Base-by-base conservation (phyloP, 1,140 invertebrate genomes). In the Drosophila pseudoananassae region DNA sequence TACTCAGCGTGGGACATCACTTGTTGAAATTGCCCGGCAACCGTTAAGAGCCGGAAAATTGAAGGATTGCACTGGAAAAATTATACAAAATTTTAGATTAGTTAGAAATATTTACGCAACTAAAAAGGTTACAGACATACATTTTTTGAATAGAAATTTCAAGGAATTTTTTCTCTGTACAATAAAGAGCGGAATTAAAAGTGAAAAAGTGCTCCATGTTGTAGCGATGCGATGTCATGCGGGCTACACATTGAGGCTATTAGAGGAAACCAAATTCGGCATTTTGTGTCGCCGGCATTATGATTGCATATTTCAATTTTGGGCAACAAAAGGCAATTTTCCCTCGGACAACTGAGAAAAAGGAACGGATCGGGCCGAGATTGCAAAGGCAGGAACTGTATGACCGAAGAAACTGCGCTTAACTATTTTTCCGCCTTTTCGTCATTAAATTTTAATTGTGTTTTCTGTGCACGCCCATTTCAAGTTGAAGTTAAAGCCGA, bases 381-480 rank as follows among this genome's bases (percentile, higher is more conserved):
- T 55, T 70, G 64, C 51, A 33, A 7, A 7, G 25, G 5, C 33
- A 36, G 50, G 31, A 56, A 27, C 4, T 31, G 15, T 12, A 27
- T 4, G 29, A n/a, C 15, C 29, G 4, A 3, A 14, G 61, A 20
- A 20, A 66, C 71, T 47, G 52, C 50, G 58, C 68, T 78, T 57
- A 75, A 75, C 55, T 64, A 75, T 87, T 78, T 76, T 83, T 88
- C 83, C 83, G 83, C 83, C 83, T 87, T 88, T 87, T 87, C 71
- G 83, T 79, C 83, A 88, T 88, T 89, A 88, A 83, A 88, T 88
- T 88, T 88, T 83, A 88, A 88, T 88, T 88, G 83, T 88, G 73
- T 75, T 85, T 87, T 78, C 43, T 64, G 43, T 58, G 68, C 54
- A 70, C 58, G 81, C 81, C 81, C 63, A 56, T 63, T 75, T 58